Evolutionary conservation across 2,888 invertebrate species (phyloP).

Genomic region (Cryptus armator): DNA sequence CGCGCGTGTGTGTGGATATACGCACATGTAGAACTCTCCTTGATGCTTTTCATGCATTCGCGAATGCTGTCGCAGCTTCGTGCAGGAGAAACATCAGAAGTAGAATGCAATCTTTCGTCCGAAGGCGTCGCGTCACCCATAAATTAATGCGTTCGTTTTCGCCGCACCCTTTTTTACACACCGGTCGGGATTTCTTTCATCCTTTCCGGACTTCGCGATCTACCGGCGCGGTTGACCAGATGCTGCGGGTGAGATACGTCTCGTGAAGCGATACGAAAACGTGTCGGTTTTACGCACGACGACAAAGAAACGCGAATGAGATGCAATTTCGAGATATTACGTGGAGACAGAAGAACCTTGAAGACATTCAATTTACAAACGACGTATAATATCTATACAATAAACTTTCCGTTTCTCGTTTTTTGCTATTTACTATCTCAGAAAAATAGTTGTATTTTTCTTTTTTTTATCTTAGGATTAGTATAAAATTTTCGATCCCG

Average conservation of each 20-base stretch:
- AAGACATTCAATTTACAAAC: too few relatives aligned
- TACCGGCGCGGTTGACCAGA: constrained; percentile 38
- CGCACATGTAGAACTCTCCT: constrained; percentile 6
- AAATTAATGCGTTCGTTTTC: constrained; percentile 67
- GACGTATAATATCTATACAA: too few relatives aligned
- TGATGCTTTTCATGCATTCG: constrained; percentile 31
- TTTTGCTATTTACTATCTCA: too few relatives aligned
- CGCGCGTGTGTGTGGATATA: too few relatives aligned
- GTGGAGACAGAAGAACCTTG: not conserved
- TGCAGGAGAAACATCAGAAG: constrained; percentile 52
- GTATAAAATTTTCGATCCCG: too few relatives aligned
- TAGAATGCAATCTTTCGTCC: constrained; percentile 43
- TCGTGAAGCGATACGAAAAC: constrained; percentile 18
- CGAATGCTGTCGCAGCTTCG: constrained; percentile 13
- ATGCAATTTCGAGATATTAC: constrained; percentile 41
- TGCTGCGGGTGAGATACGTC: not conserved
- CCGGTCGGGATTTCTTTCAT: constrained; percentile 39
- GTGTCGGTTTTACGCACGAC: constrained; percentile 23
- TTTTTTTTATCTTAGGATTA: too few relatives aligned
- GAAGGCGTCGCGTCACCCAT: constrained; percentile 67
- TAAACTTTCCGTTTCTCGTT: too few relatives aligned
- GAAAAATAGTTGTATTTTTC: too few relatives aligned
- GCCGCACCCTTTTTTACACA: constrained; percentile 33
- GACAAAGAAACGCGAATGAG: constrained; percentile 27
- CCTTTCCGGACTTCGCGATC: constrained; percentile 34